Percentiles rank a stretch among this genome's conserved stretches.
Evolutionary conservation across 2,797 vertebrate genomes (phyloP).

Genomic region (Trematomus bernacchii): DNA sequence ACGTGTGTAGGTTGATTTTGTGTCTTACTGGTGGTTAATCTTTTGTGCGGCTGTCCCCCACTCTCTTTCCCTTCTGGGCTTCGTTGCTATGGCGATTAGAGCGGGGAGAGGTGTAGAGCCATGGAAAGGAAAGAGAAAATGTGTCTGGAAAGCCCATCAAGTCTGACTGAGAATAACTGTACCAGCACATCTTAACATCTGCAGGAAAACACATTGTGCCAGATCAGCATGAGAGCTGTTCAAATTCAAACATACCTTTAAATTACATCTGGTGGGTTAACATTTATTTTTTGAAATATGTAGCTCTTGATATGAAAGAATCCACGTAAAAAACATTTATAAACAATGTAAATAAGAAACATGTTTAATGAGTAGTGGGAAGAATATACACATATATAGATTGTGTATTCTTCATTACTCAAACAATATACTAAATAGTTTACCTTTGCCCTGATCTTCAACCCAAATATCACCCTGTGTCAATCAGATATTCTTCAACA

Average conservation of each 20-base stretch:
- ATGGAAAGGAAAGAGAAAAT: conserved; percentile 78
- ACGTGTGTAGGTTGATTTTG: conserved; percentile 59
- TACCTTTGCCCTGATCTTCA: too few relatives aligned
- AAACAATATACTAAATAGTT: too few relatives aligned
- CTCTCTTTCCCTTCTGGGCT: conserved; percentile 75
- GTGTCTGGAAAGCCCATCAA: conserved; percentile 77
- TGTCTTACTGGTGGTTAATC: conserved; percentile 73
- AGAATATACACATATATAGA: too few relatives aligned
- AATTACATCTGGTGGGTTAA: background rate
- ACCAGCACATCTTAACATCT: conserved; percentile 51
- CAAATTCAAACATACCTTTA: too few relatives aligned
- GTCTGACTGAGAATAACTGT: conserved; percentile 60
- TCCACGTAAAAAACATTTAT: too few relatives aligned
- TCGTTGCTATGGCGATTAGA: conserved; percentile 85
- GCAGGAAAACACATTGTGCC: conserved; percentile 26
- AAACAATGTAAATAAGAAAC: too few relatives aligned
- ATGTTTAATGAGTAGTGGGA: too few relatives aligned
- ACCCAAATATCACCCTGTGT: too few relatives aligned
- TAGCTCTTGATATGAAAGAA: too few relatives aligned
- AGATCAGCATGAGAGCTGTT: conserved; percentile 14
- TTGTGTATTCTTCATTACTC: too few relatives aligned
- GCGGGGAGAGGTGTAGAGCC: conserved; percentile 69
- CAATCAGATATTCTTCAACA: too few relatives aligned
- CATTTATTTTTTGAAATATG: too few relatives aligned
- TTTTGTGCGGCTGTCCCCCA: conserved; percentile 74